Base-by-base conservation (phyloP, 2,797 vertebrate species). In the Zenarchopterus dispar region DNA sequence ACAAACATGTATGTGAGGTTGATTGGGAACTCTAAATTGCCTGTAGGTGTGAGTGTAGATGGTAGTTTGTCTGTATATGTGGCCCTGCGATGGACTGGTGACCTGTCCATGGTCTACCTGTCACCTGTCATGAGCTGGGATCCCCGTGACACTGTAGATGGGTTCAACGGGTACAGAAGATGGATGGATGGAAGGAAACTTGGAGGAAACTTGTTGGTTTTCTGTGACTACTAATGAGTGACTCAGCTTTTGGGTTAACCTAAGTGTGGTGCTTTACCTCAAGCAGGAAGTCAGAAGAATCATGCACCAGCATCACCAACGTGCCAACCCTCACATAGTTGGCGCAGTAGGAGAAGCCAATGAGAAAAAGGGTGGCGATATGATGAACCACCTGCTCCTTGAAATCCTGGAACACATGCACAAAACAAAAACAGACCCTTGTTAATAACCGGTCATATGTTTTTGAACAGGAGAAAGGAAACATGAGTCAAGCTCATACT, bases 331-430 rank as follows among this genome's bases (percentile, higher is more conserved):
- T 92, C 43, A 95, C 77, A 19, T 93, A 94, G 81, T 95, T 97
- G 21, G 87, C 47, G 24, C 93, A 94, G 86, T 96, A 97, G 54
- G 95, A 97, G 89, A 96, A 94, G 48, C 73, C 74, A 15, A 96
- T 93, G 71, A 97, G 94, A 62, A 89, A 78, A 77, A 96, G 88
- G 57, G 95, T 93, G 78, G 94, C 88, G 0, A 95, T 88, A 81
- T 96, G 95, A 84, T 97, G 95, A 22, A 93, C 56, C 18, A 96
- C 92, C 88, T 97, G 95, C 76, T 96, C 93, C 74, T 90, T 96
- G 45, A 96, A 96, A 73, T 97, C 95, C 96, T 97, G 81, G 18
- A 80, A 80, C 11, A 62, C 36, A 57, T 17, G 65, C 36, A 57
- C 36, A 73, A 52, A 76, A 56, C 64, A 78, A 69, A 77, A 21